phyloP scores from a whole-genome alignment of 1,140 invertebrate genomes.

The Ylistrum balloti region DNA sequence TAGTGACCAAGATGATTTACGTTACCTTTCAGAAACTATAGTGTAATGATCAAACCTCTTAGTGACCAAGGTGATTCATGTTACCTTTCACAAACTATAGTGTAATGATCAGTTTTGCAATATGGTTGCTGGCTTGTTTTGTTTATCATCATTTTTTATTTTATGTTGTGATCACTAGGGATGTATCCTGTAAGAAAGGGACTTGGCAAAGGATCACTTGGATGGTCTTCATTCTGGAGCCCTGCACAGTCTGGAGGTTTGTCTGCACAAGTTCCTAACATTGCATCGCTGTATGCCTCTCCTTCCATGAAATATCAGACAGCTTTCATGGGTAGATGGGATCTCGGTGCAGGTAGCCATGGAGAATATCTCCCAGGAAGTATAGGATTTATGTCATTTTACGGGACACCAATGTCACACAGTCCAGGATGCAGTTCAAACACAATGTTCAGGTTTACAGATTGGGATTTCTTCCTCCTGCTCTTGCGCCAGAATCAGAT shows the following conservation, averaged over 20 bases:
- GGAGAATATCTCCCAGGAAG: constrained; percentile 29
- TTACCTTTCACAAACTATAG: too few species aligned
- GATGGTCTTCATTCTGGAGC: constrained; percentile 58
- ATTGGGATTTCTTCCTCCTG: constrained; percentile 48
- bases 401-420: constrained; percentile 53
- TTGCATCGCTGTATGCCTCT: constrained; percentile 37
- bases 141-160: background rate
- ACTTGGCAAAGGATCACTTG: constrained; percentile 49
- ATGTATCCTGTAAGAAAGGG: constrained; percentile 51
- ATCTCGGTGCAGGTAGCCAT: constrained; percentile 42
- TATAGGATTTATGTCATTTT: constrained; percentile 58
- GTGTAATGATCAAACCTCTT: too few species aligned
- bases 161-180: background rate
- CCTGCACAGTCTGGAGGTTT: constrained; percentile 54
- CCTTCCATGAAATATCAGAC: constrained; percentile 30
- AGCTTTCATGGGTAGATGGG: constrained; percentile 51
- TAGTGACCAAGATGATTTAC: too few species aligned
- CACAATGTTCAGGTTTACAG: constrained; percentile 42
- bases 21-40: too few species aligned
- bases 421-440: constrained; percentile 46
- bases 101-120: too few species aligned
- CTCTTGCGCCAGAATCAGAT: background rate
- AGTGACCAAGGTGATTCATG: too few species aligned
- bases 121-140: too few species aligned
- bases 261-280: background rate